Conservation (phyloP, 2,797 vertebrate species). For the Chaenodraco wilsoni region DNA sequence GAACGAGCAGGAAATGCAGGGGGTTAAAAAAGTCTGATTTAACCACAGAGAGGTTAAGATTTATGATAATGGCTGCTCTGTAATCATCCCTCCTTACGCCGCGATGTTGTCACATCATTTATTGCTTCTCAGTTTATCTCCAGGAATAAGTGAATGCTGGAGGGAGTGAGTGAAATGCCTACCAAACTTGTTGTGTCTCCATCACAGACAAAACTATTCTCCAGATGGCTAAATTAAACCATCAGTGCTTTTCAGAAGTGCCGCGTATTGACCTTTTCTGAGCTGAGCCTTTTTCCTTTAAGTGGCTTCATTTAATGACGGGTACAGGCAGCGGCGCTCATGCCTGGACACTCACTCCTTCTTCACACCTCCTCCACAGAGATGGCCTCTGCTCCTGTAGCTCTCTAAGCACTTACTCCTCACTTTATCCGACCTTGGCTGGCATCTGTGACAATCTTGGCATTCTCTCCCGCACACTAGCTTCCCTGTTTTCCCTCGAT, state of each 20-base stretch:
- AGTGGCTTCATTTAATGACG: conserved; percentile 78
- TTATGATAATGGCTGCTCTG: conserved; percentile 58
- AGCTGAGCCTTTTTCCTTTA: conserved; percentile 61
- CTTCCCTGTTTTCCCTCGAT: conserved; percentile 37
- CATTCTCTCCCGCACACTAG: conserved; percentile 48
- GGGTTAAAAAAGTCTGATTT: conserved; percentile 74
- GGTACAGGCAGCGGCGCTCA: conserved; percentile 61
- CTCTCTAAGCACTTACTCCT: conserved; percentile 75
- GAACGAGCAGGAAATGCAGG: conserved; percentile 51
- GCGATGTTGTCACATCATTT: conserved; percentile 62
- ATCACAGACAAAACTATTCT: conserved; percentile 44
- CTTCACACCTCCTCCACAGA: conserved; percentile 71
- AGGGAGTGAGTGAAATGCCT: conserved; percentile 40
- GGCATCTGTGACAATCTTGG: conserved; percentile 65
- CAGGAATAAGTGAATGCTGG: conserved; percentile 50
- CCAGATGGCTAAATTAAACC: conserved; percentile 58
- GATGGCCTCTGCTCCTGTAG: conserved; percentile 67
- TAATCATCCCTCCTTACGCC: conserved; percentile 67
- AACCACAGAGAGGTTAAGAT: conserved; percentile 72
- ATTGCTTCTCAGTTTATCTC: conserved; percentile 60
- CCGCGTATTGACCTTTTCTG: conserved; percentile 62
- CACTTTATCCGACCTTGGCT: conserved; percentile 79
- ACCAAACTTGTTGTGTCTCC: conserved; percentile 40
- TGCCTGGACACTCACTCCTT: conserved; percentile 74
- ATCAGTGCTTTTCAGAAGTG: conserved; percentile 59